A percentile compares a stretch with the other conserved stretches of the same genome.
These are phyloP conservation scores for Acridotheres tristis DNA, from an alignment of 2,797 vertebrate genomes.

Conservation along the genomic window DNA sequence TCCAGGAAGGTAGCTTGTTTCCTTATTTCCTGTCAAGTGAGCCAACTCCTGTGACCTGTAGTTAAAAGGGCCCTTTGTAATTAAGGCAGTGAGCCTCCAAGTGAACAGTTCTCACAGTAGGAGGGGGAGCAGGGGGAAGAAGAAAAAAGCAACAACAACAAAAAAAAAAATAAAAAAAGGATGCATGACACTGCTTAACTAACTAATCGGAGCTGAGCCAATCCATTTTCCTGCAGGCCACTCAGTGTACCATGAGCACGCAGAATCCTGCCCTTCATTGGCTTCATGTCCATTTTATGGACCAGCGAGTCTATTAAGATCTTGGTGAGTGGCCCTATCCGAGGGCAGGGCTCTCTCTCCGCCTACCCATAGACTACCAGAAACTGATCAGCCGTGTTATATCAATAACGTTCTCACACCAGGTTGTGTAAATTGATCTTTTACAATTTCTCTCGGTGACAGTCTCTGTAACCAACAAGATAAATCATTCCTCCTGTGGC, in stretches of 20 bases:
- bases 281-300: conserved; percentile 75
- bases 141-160: background rate
- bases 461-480: conserved; percentile 87
- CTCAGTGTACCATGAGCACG: conserved; percentile 10
- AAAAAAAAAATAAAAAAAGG: background rate
- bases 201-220: conserved; percentile 72
- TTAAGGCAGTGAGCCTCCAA: conserved; percentile 79
- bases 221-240: conserved; percentile 59
- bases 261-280: conserved; percentile 68
- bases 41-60: conserved; percentile 81
- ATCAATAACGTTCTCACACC: conserved; percentile 89
- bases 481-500: conserved; percentile 89
- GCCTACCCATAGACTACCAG: conserved; percentile 69
- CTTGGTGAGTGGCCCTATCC: conserved; percentile 68
- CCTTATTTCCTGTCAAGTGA: conserved; percentile 84
- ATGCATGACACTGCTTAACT: conserved; percentile 69
- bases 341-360: conserved; percentile 37
- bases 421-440: conserved; percentile 94
- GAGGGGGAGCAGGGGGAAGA: background rate
- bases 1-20: conserved; percentile 81
- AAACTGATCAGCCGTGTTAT: conserved; percentile 83
- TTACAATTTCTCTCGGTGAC: conserved; percentile 92
- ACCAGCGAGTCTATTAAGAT: conserved; percentile 78
- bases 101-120: conserved; percentile 82
- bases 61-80: conserved; percentile 84